phyloP scores from a whole-genome alignment of 2,797 vertebrate species.

The Coendou prehensilis region DNA sequence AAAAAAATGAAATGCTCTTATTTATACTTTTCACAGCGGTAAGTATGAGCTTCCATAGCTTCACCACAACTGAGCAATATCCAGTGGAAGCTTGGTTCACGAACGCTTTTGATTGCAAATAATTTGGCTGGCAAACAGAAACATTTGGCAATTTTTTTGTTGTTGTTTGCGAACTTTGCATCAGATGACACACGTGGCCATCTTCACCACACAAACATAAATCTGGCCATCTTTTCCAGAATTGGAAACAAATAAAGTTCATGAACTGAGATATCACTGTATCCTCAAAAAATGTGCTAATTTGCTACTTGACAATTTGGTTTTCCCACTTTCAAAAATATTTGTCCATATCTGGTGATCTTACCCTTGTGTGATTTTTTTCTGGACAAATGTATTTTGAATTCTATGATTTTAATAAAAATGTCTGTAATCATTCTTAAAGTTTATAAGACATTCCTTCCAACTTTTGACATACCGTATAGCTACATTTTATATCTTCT shows the following conservation, averaged over 20 bases:
- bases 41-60: not conserved
- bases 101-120: not conserved
- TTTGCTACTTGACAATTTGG: not conserved
- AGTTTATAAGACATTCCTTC: slow-evolving; percentile 29
- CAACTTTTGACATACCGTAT: slow-evolving; percentile 10
- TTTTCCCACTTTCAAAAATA: not conserved
- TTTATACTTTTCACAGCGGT: not conserved
- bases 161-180: not conserved
- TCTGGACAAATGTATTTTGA: not conserved
- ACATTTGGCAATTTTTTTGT: not conserved
- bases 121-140: not conserved
- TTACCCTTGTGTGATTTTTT: not conserved
- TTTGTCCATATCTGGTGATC: not conserved
- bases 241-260: not conserved
- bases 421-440: slow-evolving; percentile 14
- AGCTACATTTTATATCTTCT: not conserved
- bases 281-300: not conserved
- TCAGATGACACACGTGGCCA: not conserved
- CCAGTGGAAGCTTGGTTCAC: not conserved
- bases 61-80: not conserved
- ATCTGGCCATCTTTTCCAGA: not conserved
- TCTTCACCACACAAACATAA: not conserved
- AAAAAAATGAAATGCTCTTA: not conserved
- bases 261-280: not conserved
- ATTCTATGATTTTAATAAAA: slow-evolving; percentile 47